Percentiles rank a stretch among this genome's conserved stretches.
These are phyloP conservation scores for Sacculina carcini DNA, from an alignment of 2,888 invertebrate genomes.

Conservation along the genomic window DNA sequence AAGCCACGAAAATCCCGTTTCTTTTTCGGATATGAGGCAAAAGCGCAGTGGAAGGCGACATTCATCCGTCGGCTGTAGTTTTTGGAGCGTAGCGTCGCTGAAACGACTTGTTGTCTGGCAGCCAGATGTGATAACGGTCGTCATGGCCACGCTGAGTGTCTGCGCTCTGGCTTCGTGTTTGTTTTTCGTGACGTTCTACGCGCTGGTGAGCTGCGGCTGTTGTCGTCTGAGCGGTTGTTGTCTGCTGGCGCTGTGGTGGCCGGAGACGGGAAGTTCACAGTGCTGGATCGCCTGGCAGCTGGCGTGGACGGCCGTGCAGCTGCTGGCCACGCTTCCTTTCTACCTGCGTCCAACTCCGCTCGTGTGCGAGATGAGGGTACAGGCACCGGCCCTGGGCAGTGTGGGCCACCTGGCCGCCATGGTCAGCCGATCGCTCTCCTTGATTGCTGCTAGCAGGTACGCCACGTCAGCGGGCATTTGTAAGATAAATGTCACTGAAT, in stretches of 20 bases:
- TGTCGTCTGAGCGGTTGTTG: too few species aligned
- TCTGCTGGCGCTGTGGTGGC: too few species aligned
- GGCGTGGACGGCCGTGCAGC: background rate
- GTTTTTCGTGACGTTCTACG: background rate
- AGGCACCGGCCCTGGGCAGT: background rate
- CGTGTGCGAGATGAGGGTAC: background rate
- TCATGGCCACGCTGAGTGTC: background rate
- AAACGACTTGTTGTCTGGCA: too few species aligned
- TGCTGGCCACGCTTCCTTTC: background rate
- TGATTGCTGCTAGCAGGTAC: background rate
- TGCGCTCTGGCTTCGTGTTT: background rate
- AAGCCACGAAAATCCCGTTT: too few species aligned
- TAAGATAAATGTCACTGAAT: too few species aligned
- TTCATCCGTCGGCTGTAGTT: too few species aligned
- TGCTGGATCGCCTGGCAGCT: background rate
- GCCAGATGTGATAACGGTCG: background rate
- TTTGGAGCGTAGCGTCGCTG: too few species aligned
- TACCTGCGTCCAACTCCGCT: background rate
- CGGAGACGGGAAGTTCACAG: too few species aligned
- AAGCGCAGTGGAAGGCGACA: too few species aligned
- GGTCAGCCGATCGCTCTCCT: background rate
- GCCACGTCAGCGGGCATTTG: conserved; percentile 1
- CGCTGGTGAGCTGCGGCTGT: background rate
- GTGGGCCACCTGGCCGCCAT: background rate
- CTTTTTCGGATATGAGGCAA: too few species aligned